These are phyloP conservation scores for Caerostris extrusa DNA, from an alignment of 1,140 invertebrate genomes.

Conservation along the genomic window DNA sequence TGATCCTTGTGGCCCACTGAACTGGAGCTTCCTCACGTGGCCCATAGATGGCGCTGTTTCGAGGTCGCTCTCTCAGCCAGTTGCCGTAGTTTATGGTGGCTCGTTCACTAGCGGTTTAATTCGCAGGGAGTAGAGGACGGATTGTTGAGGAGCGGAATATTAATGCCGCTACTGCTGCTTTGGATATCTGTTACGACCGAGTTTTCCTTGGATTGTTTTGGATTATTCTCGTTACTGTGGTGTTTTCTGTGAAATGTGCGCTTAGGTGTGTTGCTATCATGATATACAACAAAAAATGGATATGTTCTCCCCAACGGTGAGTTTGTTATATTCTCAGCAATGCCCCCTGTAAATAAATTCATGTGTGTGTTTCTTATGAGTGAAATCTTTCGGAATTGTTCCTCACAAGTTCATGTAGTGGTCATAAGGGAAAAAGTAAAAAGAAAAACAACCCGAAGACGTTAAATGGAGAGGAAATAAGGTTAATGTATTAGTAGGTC, in stretches of 20 bases:
- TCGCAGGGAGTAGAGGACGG: background rate
- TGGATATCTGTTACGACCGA: background rate
- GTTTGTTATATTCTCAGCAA: background rate
- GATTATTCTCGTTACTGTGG: background rate
- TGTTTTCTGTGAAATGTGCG: background rate
- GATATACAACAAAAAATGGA: background rate
- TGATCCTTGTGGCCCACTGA: constrained; percentile 74
- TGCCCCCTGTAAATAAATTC: background rate
- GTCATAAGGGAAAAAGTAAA: background rate
- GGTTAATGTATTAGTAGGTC: constrained; percentile 74
- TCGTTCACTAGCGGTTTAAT: constrained; percentile 10
- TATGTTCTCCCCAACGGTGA: background rate
- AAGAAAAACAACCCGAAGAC: background rate
- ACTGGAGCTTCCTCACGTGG: constrained; percentile 65
- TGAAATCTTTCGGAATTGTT: background rate
- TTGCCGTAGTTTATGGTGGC: constrained; percentile 6
- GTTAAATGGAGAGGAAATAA: constrained; percentile 36
- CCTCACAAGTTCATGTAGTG: background rate
- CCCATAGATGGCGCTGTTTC: constrained; percentile 64
- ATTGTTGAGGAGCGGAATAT: background rate
- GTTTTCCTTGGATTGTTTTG: background rate
- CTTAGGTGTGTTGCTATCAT: background rate
- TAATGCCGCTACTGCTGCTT: background rate
- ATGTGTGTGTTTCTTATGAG: background rate
- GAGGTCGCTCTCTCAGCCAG: background rate